A percentile compares a stretch with the other conserved stretches of the same genome.
Evolutionary conservation across 2,113 vertebrate genomes (phyloP).

Genomic region (Silurus asotus): DNA sequence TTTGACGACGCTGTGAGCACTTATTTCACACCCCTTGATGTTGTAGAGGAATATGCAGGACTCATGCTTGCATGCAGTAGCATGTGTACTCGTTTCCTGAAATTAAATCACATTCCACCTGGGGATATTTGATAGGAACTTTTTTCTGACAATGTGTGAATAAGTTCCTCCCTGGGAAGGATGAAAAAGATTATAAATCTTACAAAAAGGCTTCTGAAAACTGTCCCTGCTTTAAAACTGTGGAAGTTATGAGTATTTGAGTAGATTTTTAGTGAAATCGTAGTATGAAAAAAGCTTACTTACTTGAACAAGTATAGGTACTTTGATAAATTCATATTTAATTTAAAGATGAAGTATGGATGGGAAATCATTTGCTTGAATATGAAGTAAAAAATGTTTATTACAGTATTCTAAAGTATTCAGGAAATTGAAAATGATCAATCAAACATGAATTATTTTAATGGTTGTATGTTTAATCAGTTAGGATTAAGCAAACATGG

Average conservation of each 20-base stretch:
- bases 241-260: neutral
- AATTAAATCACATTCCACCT: slow-evolving; percentile 49
- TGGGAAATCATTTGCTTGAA: neutral
- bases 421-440: neutral
- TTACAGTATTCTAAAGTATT: neutral
- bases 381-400: neutral
- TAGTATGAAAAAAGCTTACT: neutral
- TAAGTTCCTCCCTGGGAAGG: slow-evolving; percentile 18
- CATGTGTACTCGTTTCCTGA: slow-evolving; percentile 22
- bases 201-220: neutral
- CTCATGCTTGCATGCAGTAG: slow-evolving; percentile 32
- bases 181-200: slow-evolving; percentile 15
- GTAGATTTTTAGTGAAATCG: neutral
- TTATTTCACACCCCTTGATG: slow-evolving; percentile 47
- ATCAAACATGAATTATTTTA: neutral
- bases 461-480: no score
- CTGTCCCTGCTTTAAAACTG: neutral
- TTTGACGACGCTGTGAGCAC: slow-evolving; percentile 36
- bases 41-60: slow-evolving; percentile 14
- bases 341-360: neutral
- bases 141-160: slow-evolving; percentile 37
- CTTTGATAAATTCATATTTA: neutral
- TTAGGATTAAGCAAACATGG: no score
- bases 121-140: slow-evolving; percentile 35
- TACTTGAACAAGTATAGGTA: neutral